Base-by-base conservation (phyloP, 2,888 invertebrate genomes). In the Acholoe squamosa region DNA sequence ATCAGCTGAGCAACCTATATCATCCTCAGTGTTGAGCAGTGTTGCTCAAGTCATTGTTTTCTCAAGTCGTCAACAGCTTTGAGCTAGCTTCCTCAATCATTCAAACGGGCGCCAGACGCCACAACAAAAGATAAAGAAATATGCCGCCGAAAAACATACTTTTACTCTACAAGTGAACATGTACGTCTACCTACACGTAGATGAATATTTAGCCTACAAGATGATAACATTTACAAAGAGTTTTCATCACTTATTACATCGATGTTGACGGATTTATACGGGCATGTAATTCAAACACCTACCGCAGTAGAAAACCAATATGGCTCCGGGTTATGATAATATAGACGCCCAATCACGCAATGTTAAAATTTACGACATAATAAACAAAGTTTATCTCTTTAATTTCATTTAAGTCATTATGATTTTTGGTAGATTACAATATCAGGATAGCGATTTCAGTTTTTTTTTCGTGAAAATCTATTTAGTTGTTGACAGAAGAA, bases 291-390 rank as follows among this genome's bases (percentile, higher is more conserved):
- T 28, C 33, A 89, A 28, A 19, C 56, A 90, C 90, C 51, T 77
- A 90, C 90, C 90, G 56, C 77, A 90, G 61, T 61, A 90, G 61
- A 77, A 77, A 90, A 76, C 90, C 90, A 90, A 90, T 90, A 90
- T 90, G 90, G 90, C 90, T 90, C 88, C 90, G 90, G 67, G 56
- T 56, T 90, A 89, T 90, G 88, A 89, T 90, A 89, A 90, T 89
- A 52, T 77, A 89, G 89, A 80, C 89, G 89, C 89, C n/a, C 76
- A 31, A 28, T 33, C 31, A 7, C 80, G 43, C 25, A 76, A 76
- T 5, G 31, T 52, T 43, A 28, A 28, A 84, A 14, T 84, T 84
- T 84, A n/a, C 84, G 84, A 84, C 84, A 84, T 84, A 76, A 61
- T 14, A n/a, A 61, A 61, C 19, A 16, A 61, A 5, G 1, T 25